phyloP scores from a whole-genome alignment of 2,888 invertebrate genomes.

The Ennomos fuscantarius region DNA sequence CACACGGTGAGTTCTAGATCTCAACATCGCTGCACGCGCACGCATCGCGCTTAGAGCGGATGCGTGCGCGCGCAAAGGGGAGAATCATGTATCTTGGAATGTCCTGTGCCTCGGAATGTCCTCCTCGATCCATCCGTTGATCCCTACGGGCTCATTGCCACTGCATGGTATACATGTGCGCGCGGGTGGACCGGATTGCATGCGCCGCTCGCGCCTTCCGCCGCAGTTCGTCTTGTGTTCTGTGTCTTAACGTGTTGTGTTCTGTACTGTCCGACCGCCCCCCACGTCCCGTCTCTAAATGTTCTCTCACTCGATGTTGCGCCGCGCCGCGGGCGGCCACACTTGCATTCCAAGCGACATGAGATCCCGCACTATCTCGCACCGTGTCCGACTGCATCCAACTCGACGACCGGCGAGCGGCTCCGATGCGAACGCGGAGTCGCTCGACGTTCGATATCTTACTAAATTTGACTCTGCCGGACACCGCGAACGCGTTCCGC shows the following conservation, averaged over 20 bases:
- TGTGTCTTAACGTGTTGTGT: conserved; percentile 83
- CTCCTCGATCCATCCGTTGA: conserved; percentile 81
- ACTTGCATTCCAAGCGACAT: conserved; percentile 86
- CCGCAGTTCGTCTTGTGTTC: conserved; percentile 79
- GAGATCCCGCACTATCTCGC: conserved; percentile 76
- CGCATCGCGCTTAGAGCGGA: conserved; percentile 55
- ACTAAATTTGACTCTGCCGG: conserved; percentile 41
- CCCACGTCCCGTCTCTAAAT: conserved; percentile 64
- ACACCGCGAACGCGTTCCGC: conserved; percentile 62
- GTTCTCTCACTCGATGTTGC: conserved; percentile 71
- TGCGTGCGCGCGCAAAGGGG: conserved; percentile 81
- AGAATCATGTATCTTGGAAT: conserved; percentile 86
- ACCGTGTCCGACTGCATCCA: conserved; percentile 51
- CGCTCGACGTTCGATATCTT: conserved; percentile 38
- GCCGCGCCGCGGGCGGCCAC: conserved; percentile 59
- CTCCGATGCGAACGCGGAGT: conserved; percentile 47
- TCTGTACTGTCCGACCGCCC: conserved; percentile 74
- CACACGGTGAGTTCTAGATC: conserved; percentile 84
- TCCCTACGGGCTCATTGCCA: conserved; percentile 74
- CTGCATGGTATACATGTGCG: conserved; percentile 77
- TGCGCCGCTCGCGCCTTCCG: conserved; percentile 67
- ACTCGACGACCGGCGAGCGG: conserved; percentile 52
- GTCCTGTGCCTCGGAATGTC: conserved; percentile 87
- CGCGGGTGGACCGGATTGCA: conserved; percentile 74
- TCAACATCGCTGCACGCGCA: conserved; percentile 84